These are phyloP conservation scores for Lophotriccus pileatus DNA, from an alignment of 2,797 vertebrate species.

Conservation along the genomic window DNA sequence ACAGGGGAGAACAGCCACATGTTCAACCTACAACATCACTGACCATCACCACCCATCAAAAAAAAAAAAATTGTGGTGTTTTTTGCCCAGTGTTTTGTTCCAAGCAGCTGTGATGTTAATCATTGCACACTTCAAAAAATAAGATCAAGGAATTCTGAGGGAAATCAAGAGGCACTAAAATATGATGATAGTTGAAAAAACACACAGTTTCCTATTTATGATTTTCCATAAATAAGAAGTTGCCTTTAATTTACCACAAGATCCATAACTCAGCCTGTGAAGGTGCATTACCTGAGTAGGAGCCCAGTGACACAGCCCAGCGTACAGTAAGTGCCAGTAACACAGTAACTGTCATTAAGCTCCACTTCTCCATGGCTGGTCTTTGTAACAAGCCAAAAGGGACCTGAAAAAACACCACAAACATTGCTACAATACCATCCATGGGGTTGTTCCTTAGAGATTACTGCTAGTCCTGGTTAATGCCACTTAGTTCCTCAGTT, in stretches of 20 bases:
- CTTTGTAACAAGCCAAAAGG: background rate
- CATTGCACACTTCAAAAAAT: background rate
- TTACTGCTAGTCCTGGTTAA: fast-evolving
- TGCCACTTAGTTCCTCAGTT: background rate
- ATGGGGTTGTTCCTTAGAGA: background rate
- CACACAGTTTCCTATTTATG: background rate
- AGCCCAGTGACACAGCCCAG: slow-evolving; percentile 92
- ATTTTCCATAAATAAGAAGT: background rate
- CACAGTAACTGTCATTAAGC: slow-evolving; percentile 78
- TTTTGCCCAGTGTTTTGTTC: background rate
- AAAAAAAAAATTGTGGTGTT: background rate
- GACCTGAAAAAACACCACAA: background rate
- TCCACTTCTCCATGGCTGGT: slow-evolving; percentile 84
- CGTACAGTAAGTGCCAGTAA: slow-evolving; percentile 84
- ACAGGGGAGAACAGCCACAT: background rate
- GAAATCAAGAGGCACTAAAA: background rate
- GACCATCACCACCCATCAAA: fast-evolving
- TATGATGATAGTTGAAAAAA: fast-evolving
- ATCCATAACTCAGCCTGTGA: background rate
- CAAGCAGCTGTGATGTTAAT: background rate
- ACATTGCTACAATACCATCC: background rate
- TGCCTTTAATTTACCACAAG: background rate
- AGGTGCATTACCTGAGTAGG: slow-evolving; percentile 87
- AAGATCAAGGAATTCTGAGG: background rate
- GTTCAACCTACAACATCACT: background rate